Conservation (phyloP, 1,140 invertebrate species). For the Tetraneura akinire region DNA sequence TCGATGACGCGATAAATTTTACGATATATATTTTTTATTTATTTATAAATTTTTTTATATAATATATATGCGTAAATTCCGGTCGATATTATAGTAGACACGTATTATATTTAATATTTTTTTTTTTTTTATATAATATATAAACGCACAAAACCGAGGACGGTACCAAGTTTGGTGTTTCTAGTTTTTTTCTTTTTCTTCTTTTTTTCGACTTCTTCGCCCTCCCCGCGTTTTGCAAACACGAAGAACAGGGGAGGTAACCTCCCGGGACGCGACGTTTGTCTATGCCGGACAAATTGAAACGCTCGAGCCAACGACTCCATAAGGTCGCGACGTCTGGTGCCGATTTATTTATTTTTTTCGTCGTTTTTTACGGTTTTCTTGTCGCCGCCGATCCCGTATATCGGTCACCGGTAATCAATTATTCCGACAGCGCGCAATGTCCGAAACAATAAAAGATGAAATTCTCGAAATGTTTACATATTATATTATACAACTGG, state of each 20-base stretch:
- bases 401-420: neutral
- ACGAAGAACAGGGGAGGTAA: neutral
- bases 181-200: slow-evolving; percentile 4
- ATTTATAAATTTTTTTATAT: too few species aligned
- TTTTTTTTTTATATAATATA: neutral
- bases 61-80: neutral
- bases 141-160: slow-evolving; percentile 5
- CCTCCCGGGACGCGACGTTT: neutral
- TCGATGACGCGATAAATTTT: neutral
- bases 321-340: slow-evolving; percentile 37
- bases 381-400: neutral
- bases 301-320: slow-evolving; percentile 45
- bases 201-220: neutral
- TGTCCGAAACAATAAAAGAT: slow-evolving; percentile 34
- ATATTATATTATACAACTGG: neutral
- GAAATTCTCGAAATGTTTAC: slow-evolving; percentile 35
- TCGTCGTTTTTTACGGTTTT: slow-evolving; percentile 11
- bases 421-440: slow-evolving; percentile 37
- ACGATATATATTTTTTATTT: neutral
- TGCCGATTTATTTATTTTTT: slow-evolving; percentile 17
- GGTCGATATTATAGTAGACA: neutral
- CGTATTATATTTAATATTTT: neutral
- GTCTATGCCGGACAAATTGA: slow-evolving; percentile 32
- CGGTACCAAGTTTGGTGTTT: slow-evolving; percentile 41
- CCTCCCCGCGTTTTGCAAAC: neutral